Evolutionary conservation across 2,797 vertebrate species (phyloP), one percentile per base, ranked within the genome.

Genomic region (Melanitta fusca): DNA sequence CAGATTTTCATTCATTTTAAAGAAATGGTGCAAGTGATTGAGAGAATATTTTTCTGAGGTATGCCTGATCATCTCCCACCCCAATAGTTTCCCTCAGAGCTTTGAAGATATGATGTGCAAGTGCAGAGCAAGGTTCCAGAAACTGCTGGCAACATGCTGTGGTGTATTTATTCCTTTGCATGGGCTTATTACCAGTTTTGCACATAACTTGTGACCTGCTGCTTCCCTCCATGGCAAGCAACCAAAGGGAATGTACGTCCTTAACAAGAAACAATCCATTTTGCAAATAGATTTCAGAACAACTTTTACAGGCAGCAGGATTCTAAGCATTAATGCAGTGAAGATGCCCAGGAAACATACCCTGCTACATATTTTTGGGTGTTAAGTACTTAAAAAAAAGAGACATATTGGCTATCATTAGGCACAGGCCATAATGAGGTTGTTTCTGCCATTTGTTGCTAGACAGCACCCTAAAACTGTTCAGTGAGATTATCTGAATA

Each of bases 221-320:
- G 85, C 56, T 95, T 91, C 54, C 34, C 49, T 85, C 78, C 65
- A 51, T 53, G 89, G 89, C 87, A 94, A 62, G 11, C n/a, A 75
- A 92, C 41, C 80, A 92, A 88, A 83, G 85, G 56, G 45, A 93
- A 79, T 21, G 18, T 22, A 78, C 11, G 8, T 20, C 38, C 49
- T 91, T 89, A 91, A 89, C 69, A 45, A 95, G 89, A 89, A 96
- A 69, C 79, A 84, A 95, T 72, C 53, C 36, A 32, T 93, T 93
- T 88, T 89, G 74, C 32, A 88, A 95, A 89, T 16, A 36, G 39
- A 78, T 38, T n/a, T 91, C 17, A 58, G 82, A 88, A 38, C 8
- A 85, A 14, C 57, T 92, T 95, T 89, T 75, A 74, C 30, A 89
- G 80, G 24, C 69, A 81, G 24, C 38, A 91, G 47, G 41, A 78